Evolutionary conservation across 2,888 invertebrate genomes (phyloP).

Genomic region (Oligia latruncula): DNA sequence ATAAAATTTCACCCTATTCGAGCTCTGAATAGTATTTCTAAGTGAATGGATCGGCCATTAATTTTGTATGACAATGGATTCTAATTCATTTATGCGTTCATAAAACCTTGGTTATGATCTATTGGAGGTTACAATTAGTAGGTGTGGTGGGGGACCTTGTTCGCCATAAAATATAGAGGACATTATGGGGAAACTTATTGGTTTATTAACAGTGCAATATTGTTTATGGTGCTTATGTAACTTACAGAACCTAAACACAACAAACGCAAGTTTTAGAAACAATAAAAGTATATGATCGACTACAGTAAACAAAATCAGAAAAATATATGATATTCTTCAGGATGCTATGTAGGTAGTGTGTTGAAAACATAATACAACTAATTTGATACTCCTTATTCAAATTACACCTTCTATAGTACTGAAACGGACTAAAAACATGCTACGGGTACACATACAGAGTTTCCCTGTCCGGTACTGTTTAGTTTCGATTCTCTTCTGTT

Average conservation of each 20-base stretch:
- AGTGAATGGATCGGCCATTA: conserved; percentile 57
- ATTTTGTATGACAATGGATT: conserved; percentile 66
- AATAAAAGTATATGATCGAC: no score
- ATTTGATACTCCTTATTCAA: no score
- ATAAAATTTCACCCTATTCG: conserved; percentile 20
- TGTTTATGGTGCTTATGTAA: not conserved
- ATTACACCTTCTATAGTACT: no score
- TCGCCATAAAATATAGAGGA: conserved; percentile 22
- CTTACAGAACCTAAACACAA: no score
- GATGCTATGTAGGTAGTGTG: no score
- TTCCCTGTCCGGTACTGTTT: conserved; percentile 25
- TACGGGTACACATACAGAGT: not conserved
- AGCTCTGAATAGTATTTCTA: conserved; percentile 53
- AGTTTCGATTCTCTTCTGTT: conserved; percentile 38
- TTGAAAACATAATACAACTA: no score
- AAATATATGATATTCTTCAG: no score
- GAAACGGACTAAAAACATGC: conserved; percentile 4
- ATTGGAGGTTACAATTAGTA: conserved; percentile 40
- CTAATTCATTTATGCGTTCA: conserved; percentile 58
- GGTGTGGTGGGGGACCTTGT: not conserved
- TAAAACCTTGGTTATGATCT: conserved; percentile 52
- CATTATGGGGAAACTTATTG: not conserved
- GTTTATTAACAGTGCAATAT: not conserved
- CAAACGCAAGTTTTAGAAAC: no score
- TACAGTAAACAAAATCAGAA: no score